A percentile compares a stretch with the other conserved stretches of the same genome.
These are phyloP conservation scores for Aphidoletes aphidimyza DNA, from an alignment of 2,888 invertebrate species.

Conservation along the genomic window DNA sequence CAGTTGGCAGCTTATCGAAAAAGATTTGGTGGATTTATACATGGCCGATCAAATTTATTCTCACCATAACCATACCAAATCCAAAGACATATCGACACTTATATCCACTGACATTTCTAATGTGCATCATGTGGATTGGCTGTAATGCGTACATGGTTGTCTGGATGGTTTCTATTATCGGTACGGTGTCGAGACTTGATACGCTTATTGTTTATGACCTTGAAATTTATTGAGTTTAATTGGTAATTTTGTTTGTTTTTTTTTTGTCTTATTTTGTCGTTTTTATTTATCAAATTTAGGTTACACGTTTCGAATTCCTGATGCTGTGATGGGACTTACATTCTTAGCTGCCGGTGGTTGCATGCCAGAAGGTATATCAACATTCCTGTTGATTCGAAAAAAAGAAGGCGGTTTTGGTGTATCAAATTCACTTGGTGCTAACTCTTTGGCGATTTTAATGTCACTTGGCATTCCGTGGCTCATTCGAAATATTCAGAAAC, in stretches of 20 bases:
- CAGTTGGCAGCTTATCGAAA: slow-evolving; percentile 62
- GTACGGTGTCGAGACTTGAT: slow-evolving; percentile 68
- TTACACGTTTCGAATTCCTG: slow-evolving; percentile 81
- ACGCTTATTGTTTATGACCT: not conserved
- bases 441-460: slow-evolving; percentile 84
- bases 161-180: slow-evolving; percentile 91
- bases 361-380: slow-evolving; percentile 83
- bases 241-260: too few species aligned
- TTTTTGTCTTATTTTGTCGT: not conserved
- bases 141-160: slow-evolving; percentile 85
- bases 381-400: slow-evolving; percentile 85
- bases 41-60: slow-evolving; percentile 76
- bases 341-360: slow-evolving; percentile 91
- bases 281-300: slow-evolving; percentile 65
- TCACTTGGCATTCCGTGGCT: slow-evolving; percentile 89
- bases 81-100: slow-evolving; percentile 70
- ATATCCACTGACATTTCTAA: slow-evolving; percentile 82
- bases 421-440: slow-evolving; percentile 87
- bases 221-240: slow-evolving; percentile 21
- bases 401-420: slow-evolving; percentile 91
- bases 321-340: slow-evolving; percentile 91
- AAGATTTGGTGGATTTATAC: slow-evolving; percentile 74
- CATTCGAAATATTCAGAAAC: slow-evolving; percentile 74
- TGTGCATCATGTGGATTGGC: slow-evolving; percentile 90
- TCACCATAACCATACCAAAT: slow-evolving; percentile 79